Percentiles rank a stretch among this genome's conserved stretches.
These are phyloP conservation scores for Eptatretus burgeri DNA, from an alignment of 2,113 vertebrate genomes.

Conservation along the genomic window DNA sequence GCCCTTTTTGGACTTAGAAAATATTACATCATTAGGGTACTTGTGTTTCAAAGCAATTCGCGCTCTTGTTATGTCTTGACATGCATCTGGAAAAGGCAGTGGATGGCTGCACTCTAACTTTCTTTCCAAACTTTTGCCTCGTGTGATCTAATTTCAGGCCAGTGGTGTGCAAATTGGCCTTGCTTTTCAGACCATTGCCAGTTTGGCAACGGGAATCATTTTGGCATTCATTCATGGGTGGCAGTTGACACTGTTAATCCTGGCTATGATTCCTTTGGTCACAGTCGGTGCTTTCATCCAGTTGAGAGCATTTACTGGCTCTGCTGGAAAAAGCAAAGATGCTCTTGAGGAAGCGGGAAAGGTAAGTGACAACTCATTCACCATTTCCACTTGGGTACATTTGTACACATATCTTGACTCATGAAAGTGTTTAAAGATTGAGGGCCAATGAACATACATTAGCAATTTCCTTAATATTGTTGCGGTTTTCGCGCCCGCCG, in stretches of 20 bases:
- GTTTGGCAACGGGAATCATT: conserved; percentile 14
- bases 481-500: too few relatives aligned
- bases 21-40: too few relatives aligned
- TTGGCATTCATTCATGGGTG: conserved; percentile 23
- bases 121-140: background rate
- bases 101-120: too few relatives aligned
- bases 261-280: conserved; percentile 20
- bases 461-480: too few relatives aligned
- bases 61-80: too few relatives aligned
- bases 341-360: conserved; percentile 24
- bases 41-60: too few relatives aligned
- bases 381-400: too few relatives aligned
- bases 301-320: conserved; percentile 18
- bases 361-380: conserved; percentile 13
- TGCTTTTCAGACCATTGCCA: conserved; percentile 14
- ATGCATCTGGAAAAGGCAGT: too few relatives aligned
- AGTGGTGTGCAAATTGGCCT: conserved; percentile 19
- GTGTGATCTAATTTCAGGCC: conserved; percentile 15
- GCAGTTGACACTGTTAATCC: conserved; percentile 25
- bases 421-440: too few relatives aligned
- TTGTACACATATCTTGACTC: too few relatives aligned
- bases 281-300: conserved; percentile 18
- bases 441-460: too few relatives aligned
- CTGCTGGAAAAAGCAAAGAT: conserved; percentile 22
- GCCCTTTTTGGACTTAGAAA: too few relatives aligned